These are phyloP conservation scores for Sterrhoptilus dennistouni DNA, from an alignment of 2,113 vertebrate species.

Conservation along the genomic window DNA sequence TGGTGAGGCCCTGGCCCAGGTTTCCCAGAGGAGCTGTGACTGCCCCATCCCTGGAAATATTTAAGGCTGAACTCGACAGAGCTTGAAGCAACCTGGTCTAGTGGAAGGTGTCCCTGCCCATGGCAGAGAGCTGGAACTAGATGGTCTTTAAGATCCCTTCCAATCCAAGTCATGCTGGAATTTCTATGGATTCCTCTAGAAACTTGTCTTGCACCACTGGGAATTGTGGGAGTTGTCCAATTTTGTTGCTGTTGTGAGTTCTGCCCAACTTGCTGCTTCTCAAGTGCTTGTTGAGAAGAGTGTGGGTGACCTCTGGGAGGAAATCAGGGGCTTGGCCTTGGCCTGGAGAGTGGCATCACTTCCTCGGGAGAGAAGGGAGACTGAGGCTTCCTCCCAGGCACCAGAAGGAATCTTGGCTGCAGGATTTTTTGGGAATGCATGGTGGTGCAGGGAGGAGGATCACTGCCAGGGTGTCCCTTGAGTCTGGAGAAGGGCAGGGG, in stretches of 20 bases:
- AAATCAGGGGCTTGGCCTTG: neutral
- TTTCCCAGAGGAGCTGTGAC: neutral
- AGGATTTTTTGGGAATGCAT: neutral
- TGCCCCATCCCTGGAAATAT: neutral
- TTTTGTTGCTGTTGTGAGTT: neutral
- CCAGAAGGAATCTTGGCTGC: neutral
- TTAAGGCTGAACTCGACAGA: neutral
- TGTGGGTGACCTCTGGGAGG: neutral
- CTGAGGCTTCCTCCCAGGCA: neutral
- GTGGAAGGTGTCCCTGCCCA: neutral
- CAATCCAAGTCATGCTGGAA: neutral
- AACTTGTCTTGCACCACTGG: neutral
- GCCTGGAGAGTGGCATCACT: too few species aligned
- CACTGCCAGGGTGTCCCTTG: neutral
- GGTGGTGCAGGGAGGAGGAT: neutral
- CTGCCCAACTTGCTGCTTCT: neutral
- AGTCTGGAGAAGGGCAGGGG: neutral
- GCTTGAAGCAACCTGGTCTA: neutral
- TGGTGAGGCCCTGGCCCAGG: neutral
- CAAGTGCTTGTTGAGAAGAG: neutral
- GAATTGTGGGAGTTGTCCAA: fast-evolving
- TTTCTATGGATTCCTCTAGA: neutral
- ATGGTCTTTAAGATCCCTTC: neutral
- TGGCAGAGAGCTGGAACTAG: neutral
- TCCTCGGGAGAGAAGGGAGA: neutral